Base-by-base conservation (phyloP, 2,113 vertebrate species). In the Anseranas semipalmata region DNA sequence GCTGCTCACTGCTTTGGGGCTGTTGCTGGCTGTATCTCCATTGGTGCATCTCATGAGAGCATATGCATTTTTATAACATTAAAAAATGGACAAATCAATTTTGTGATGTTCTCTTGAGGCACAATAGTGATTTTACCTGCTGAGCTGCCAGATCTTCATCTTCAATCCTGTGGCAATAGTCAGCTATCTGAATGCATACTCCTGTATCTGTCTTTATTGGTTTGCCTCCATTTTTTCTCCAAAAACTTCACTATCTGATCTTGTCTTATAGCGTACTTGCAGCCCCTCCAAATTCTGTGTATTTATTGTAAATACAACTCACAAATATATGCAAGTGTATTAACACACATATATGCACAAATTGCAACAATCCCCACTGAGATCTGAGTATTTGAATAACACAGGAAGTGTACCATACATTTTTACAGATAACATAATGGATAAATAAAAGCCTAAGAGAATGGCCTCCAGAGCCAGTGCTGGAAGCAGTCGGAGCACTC, bases 211-310 rank as follows among this genome's bases (percentile, higher is more conserved):
- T 50, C 76, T 81, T 45, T 19, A 66, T 4, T 14, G 35, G 45
- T 71, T 89, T 84, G 45, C 76, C 30, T 73, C 59, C 7, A 3
- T 24, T 77, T 91, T 63, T 87, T 53, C 37, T 87, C 7, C 37
- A 75, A 60, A 67, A 14, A 20, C 10, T 91, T 84, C 13, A 33
- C 17, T 60, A 76, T 37, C 55, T 76, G 46, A 60, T 46, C 24
- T 53, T 6, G 3, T 62, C 71, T 55, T 50, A 30, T 0, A 59
- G n/a, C 32, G 81, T 15, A 28, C 41, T 28, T 0, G 0, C 50
- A 94, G n/a, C 9, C 25, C 30, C 24, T 89, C 52, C 0, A 2
- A 15, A 33, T 72, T 71, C 32, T 50, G 17, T 43, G 14, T 25
- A 2, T 39, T 8, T n/a, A 55, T 90, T 77, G 24, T 77, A 63